Base-by-base conservation (phyloP, 2,888 invertebrate genomes). In the Fragum whitleyi region DNA sequence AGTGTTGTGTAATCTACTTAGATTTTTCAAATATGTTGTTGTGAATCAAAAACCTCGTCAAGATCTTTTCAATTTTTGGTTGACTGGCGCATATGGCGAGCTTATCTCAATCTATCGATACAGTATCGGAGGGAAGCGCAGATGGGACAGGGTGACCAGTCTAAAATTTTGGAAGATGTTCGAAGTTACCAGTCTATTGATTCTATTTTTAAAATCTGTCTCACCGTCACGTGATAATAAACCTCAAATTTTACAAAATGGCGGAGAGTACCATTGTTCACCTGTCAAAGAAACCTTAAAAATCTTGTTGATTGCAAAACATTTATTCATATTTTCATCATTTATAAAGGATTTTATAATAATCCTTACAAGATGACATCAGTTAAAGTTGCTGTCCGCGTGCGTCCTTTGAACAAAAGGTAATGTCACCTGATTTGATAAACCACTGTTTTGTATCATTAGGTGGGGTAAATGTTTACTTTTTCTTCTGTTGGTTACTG, bases 361-460 rank as follows among this genome's bases (percentile, higher is more conserved):
- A 53, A 6, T 28, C 16, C 16, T 6, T 2, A 1, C 26, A 70
- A 11, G 6, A 97, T 97, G 97, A 97, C 97, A 93, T 97, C 97
- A 91, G 96, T 98, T 92, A 93, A 92, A 81, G 93, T 93, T 57
- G 93, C 92, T 39, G 93, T 93, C 21, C 87, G 93, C 32, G 92
- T 92, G 32, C 82, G 93, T 23, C 93, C 93, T 19, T 77, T 92
- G 16, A 92, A 91, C 77, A 88, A 89, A 73, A 90, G 93, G 93
- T 91, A 87, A 82, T 21, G 0, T 26, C 21, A 36, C 36, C 47
- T 11, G 47, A 65, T 29, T 47, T 47, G 47, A 36, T 36, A 65
- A 42, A n/a, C n/a, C n/a, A n/a, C n/a, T n/a, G n/a, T n/a, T n/a
- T n/a, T n/a, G 14, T 11, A 3, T 28, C 11, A 67, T 42, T 67